phyloP scores from a whole-genome alignment of 2,113 vertebrate genomes.

The Phalacrocorax carbo region DNA sequence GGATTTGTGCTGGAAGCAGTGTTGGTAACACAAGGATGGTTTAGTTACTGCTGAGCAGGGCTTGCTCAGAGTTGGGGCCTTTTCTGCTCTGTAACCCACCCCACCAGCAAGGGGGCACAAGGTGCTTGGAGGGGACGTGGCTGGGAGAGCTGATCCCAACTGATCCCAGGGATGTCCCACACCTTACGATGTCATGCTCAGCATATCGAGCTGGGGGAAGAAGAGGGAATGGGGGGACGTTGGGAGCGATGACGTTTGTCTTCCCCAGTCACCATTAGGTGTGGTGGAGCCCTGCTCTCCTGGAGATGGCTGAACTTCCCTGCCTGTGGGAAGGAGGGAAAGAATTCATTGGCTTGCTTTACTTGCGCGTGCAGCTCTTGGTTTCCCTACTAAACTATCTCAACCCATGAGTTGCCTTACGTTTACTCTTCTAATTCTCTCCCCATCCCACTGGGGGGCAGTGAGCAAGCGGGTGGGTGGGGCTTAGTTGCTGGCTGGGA shows the following conservation, averaged over 20 bases:
- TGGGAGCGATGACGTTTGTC: neutral
- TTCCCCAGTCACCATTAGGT: neutral
- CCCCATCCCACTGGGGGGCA: too few species aligned
- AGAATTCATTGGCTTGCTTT: neutral
- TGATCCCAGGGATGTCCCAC: neutral
- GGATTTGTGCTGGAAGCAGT: neutral
- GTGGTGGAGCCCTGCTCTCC: neutral
- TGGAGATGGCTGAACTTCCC: neutral
- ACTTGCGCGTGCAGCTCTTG: accelerated
- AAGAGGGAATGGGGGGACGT: neutral
- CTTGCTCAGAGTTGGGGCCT: neutral
- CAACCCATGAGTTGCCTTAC: too few species aligned
- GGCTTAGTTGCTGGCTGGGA: neutral
- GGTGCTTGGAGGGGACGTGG: neutral
- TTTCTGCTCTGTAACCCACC: neutral
- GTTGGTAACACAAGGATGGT: neutral
- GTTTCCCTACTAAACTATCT: neutral
- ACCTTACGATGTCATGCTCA: neutral
- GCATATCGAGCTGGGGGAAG: neutral
- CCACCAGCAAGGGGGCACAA: neutral
- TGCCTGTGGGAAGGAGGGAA: neutral
- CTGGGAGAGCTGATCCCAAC: neutral
- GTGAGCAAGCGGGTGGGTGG: neutral
- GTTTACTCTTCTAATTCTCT: too few species aligned
- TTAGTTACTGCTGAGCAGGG: neutral